These are phyloP conservation scores for Nixonia krombeini DNA, from an alignment of 1,140 invertebrate genomes.

Conservation along the genomic window DNA sequence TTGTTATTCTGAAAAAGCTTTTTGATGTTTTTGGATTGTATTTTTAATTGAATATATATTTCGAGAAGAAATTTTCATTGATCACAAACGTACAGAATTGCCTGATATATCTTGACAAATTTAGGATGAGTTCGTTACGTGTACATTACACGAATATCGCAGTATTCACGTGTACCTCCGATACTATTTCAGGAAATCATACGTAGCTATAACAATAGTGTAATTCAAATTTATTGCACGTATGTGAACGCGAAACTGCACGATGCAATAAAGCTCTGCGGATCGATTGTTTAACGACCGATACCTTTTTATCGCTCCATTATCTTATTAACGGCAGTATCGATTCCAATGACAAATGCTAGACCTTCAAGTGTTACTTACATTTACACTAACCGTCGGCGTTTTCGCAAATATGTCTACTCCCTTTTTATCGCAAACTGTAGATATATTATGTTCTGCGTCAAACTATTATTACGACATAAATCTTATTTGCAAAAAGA, in stretches of 20 bases:
- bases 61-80: no score
- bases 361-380: neutral
- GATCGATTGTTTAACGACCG: slow-evolving; percentile 35
- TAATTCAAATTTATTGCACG: slow-evolving; percentile 52
- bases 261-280: slow-evolving; percentile 35
- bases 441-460: no score
- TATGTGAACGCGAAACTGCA: slow-evolving; percentile 40
- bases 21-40: no score
- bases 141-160: slow-evolving; percentile 12
- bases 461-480: no score
- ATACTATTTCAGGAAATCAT: slow-evolving; percentile 41
- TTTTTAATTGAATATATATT: no score
- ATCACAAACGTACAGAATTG: no score
- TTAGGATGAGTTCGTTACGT: neutral
- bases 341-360: neutral
- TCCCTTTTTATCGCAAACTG: no score
- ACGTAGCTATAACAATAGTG: slow-evolving; percentile 42
- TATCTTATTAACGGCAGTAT: neutral
- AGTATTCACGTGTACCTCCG: no score
- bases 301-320: slow-evolving; percentile 36
- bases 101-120: neutral
- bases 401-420: no score
- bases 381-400: no score
- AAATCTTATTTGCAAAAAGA: no score
- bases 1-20: no score